phyloP scores from a whole-genome alignment of 2,888 invertebrate genomes.

The Hirudinaria manillensis region DNA sequence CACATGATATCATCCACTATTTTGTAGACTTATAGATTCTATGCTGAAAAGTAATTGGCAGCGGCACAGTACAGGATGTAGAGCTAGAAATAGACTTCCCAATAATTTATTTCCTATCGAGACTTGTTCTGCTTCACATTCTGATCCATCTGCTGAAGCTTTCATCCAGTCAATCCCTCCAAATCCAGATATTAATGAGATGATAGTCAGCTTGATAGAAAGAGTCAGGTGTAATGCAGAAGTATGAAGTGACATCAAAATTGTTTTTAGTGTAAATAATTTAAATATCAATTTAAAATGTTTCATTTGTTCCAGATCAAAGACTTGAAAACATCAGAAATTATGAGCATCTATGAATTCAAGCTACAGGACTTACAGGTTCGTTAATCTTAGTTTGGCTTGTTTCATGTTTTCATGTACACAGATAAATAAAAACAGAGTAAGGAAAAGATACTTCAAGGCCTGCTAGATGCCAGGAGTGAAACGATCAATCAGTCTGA shows the following conservation, averaged over 20 bases:
- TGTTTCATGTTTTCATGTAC: background rate
- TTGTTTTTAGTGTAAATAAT: background rate
- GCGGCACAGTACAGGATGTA: background rate
- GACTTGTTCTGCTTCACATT: background rate
- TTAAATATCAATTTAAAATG: background rate
- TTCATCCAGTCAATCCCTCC: background rate
- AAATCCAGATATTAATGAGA: background rate
- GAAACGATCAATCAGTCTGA: slow-evolving; percentile 53
- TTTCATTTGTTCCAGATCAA: slow-evolving; percentile 5
- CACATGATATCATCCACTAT: no score
- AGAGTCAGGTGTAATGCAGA: background rate
- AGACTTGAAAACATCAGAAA: slow-evolving; percentile 18
- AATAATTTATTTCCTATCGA: background rate
- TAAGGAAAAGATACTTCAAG: slow-evolving; percentile 44
- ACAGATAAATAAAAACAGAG: slow-evolving; percentile 17
- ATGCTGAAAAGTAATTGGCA: background rate
- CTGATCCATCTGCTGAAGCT: background rate
- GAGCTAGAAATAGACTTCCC: background rate
- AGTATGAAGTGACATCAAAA: slow-evolving; percentile 15
- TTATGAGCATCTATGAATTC: slow-evolving; percentile 15
- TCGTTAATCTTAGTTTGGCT: background rate
- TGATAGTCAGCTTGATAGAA: slow-evolving; percentile 1
- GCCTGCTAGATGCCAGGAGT: slow-evolving; percentile 52
- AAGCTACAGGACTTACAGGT: slow-evolving; percentile 1
- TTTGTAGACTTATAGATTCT: background rate